A percentile compares a stretch with the other conserved stretches of the same genome.
phyloP scores from a whole-genome alignment of 2,797 vertebrate species.

The Coregonus suidteri region DNA sequence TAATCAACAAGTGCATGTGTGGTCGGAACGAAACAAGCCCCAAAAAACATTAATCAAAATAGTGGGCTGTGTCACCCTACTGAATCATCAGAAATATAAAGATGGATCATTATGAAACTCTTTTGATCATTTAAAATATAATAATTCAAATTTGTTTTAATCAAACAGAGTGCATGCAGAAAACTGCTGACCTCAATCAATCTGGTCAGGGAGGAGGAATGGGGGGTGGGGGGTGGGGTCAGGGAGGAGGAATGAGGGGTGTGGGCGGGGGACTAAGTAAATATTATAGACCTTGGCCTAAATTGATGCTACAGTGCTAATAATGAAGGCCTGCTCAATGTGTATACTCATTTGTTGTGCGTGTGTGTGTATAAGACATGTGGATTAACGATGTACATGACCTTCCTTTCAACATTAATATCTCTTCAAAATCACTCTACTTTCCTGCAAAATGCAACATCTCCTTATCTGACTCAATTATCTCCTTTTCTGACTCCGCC shows the following conservation, averaged over 20 bases:
- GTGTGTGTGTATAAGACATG: background rate
- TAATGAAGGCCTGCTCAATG: background rate
- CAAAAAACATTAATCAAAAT: constrained; percentile 38
- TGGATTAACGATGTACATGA: background rate
- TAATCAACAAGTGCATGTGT: constrained; percentile 56
- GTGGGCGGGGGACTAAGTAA: background rate
- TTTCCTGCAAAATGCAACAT: background rate
- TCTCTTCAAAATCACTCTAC: background rate
- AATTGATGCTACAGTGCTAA: background rate
- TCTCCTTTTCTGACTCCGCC: background rate
- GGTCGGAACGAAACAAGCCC: constrained; percentile 25
- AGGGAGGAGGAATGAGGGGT: background rate
- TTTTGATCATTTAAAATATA: constrained; percentile 53
- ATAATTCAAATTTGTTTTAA: constrained; percentile 67
- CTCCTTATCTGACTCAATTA: background rate
- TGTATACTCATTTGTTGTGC: background rate
- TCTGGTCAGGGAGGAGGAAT: constrained; percentile 29
- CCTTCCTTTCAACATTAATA: background rate
- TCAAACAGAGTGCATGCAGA: constrained; percentile 69
- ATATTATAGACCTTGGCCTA: background rate
- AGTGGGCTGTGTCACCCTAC: constrained; percentile 24
- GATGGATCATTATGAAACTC: constrained; percentile 57
- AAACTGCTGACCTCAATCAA: constrained; percentile 64
- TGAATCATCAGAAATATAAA: constrained; percentile 35
- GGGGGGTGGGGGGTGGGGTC: background rate